A percentile compares a stretch with the other conserved stretches of the same genome.
phyloP scores from a whole-genome alignment of 2,888 invertebrate genomes.

The Sialis fuliginosa region DNA sequence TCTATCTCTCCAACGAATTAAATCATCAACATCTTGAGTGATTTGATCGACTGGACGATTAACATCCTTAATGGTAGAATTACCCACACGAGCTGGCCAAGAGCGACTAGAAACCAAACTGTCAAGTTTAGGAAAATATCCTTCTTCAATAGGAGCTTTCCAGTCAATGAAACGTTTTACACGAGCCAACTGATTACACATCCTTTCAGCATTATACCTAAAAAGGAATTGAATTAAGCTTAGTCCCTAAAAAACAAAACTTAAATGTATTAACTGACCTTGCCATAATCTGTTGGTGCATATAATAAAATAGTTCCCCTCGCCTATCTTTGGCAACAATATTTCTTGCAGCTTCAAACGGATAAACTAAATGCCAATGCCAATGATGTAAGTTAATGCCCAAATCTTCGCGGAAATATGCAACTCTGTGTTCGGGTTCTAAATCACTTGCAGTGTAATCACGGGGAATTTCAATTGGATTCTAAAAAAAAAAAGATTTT shows the following conservation, averaged over 20 bases:
- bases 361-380: constrained; percentile 85
- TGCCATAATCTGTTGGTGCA: constrained; percentile 51
- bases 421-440: constrained; percentile 62
- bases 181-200: constrained; percentile 49
- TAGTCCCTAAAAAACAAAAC: not conserved
- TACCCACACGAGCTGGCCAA: constrained; percentile 53
- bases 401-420: constrained; percentile 73
- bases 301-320: constrained; percentile 65
- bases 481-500: constrained; percentile 22
- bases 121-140: constrained; percentile 72
- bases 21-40: constrained; percentile 43
- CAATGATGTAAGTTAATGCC: constrained; percentile 79
- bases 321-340: constrained; percentile 60
- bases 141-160: constrained; percentile 52
- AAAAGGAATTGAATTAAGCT: constrained; percentile 5
- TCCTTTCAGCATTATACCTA: constrained; percentile 60
- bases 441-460: constrained; percentile 58
- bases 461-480: constrained; percentile 46
- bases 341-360: constrained; percentile 41
- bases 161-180: constrained; percentile 45
- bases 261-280: constrained; percentile 21
- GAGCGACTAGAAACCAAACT: constrained; percentile 55
- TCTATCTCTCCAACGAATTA: constrained; percentile 61
- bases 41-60: constrained; percentile 51
- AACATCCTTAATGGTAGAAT: constrained; percentile 36